These are phyloP conservation scores for Anas platyrhynchos DNA, from an alignment of 2,113 vertebrate species.

Conservation along the genomic window DNA sequence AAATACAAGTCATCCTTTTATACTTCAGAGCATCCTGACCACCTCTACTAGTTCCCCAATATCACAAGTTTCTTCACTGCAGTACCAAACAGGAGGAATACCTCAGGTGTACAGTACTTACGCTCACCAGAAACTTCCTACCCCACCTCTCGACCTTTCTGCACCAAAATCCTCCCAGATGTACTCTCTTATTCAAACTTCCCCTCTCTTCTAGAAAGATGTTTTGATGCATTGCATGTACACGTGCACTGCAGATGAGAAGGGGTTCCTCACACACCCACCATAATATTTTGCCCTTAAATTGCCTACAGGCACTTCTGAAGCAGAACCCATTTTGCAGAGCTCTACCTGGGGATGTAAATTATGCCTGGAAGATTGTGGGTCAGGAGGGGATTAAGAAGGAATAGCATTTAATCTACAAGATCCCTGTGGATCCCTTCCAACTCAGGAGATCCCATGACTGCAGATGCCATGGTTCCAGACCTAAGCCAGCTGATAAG, in stretches of 20 bases:
- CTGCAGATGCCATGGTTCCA: not conserved
- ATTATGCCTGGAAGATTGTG: not conserved
- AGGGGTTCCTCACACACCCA: not conserved
- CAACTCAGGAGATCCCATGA: not conserved
- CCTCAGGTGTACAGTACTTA: not conserved
- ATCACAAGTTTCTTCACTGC: rapidly evolving
- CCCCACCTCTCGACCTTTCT: not conserved
- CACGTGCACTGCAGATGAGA: not conserved
- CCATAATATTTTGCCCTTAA: not conserved
- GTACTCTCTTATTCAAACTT: not conserved
- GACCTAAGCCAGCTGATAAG: not conserved
- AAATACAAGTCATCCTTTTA: not conserved
- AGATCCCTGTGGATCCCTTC: not conserved
- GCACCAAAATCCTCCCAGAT: not conserved
- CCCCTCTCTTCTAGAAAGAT: not conserved
- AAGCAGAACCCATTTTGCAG: not conserved
- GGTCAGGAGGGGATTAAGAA: not conserved
- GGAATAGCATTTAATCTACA: not conserved
- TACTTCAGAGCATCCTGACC: not conserved
- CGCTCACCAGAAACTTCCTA: not conserved
- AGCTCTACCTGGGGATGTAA: not conserved
- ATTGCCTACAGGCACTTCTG: not conserved
- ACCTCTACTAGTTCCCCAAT: not conserved
- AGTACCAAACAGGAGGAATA: not conserved
- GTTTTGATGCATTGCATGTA: not conserved